Evolutionary conservation across 2,888 invertebrate genomes (phyloP).

Genomic region (Apamea anceps): DNA sequence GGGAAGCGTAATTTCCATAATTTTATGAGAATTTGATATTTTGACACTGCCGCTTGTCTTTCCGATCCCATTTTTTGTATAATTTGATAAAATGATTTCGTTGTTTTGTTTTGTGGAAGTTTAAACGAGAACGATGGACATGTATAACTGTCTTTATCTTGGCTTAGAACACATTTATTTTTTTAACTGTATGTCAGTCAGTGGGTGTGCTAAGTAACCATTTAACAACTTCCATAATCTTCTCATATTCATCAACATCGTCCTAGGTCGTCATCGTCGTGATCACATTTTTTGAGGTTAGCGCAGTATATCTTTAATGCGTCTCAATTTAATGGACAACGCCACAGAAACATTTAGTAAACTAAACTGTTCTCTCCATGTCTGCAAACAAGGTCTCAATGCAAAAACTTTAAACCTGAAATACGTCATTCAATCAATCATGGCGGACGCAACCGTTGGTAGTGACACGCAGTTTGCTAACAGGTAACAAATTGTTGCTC

Average conservation of each 20-base stretch:
- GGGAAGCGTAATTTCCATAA: constrained; percentile 15
- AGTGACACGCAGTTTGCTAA: constrained; percentile 63
- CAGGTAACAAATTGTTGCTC: constrained; percentile 66
- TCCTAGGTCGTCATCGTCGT: not conserved
- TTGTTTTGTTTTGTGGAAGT: not conserved
- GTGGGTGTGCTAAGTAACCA: not conserved
- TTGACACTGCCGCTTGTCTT: not conserved
- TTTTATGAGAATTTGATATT: constrained; percentile 12
- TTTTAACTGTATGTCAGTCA: not conserved
- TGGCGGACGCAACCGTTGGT: constrained; percentile 58
- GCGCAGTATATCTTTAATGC: too few species aligned
- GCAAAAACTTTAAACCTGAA: constrained; percentile 59
- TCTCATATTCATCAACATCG: not conserved
- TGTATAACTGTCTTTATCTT: not conserved
- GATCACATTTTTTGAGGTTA: too few species aligned
- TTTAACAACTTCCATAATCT: not conserved
- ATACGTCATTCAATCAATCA: constrained; percentile 68
- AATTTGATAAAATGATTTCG: constrained; percentile 1
- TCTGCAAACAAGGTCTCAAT: constrained; percentile 31
- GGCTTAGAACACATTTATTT: too few species aligned
- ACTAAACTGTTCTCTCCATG: not conserved
- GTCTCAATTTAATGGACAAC: not conserved
- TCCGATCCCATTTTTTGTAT: not conserved
- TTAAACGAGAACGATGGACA: not conserved
- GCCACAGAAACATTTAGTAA: not conserved